These are phyloP conservation scores for Didymodactylos carnosus DNA, from an alignment of 2,888 invertebrate species.

Conservation along the genomic window DNA sequence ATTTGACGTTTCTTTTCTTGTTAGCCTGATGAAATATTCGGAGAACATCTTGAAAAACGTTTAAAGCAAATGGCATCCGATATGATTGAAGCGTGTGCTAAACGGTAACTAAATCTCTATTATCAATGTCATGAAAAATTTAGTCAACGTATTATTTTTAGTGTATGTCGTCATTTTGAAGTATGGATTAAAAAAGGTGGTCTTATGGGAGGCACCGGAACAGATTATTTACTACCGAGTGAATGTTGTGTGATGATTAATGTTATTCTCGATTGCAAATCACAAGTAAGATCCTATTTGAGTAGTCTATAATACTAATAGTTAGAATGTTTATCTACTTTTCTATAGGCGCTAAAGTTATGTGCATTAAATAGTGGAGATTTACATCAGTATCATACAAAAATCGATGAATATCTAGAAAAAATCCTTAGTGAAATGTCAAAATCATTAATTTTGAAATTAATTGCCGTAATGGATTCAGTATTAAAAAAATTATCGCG, in stretches of 20 bases:
- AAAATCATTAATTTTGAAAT: conserved; percentile 71
- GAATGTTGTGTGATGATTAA: conserved; percentile 99
- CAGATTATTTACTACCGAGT: conserved; percentile 86
- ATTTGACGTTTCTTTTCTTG: neutral
- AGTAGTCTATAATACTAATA: neutral
- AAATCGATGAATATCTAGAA: conserved; percentile 89
- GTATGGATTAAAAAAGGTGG: conserved; percentile 34
- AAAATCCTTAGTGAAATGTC: conserved; percentile 48
- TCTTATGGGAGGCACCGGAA: conserved; percentile 38
- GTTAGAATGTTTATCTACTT: neutral
- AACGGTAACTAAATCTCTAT: conserved; percentile 38
- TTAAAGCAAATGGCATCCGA: conserved; percentile 92
- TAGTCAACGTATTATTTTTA: conserved; percentile 19
- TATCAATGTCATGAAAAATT: neutral
- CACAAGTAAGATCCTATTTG: conserved; percentile 21
- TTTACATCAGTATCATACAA: conserved; percentile 81
- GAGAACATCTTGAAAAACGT: conserved; percentile 79
- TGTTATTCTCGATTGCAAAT: conserved; percentile 61
- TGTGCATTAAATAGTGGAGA: conserved; percentile 76
- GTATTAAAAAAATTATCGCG: conserved; percentile 76
- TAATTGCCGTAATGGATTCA: conserved; percentile 74
- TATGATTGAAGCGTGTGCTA: conserved; percentile 95
- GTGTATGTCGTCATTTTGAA: conserved; percentile 50
- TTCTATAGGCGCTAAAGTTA: conserved; percentile 55
- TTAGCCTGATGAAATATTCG: conserved; percentile 75